Percentiles rank a stretch among this genome's conserved stretches.
Conservation (phyloP, 2,888 invertebrate genomes). For the Chrysolina americana region DNA sequence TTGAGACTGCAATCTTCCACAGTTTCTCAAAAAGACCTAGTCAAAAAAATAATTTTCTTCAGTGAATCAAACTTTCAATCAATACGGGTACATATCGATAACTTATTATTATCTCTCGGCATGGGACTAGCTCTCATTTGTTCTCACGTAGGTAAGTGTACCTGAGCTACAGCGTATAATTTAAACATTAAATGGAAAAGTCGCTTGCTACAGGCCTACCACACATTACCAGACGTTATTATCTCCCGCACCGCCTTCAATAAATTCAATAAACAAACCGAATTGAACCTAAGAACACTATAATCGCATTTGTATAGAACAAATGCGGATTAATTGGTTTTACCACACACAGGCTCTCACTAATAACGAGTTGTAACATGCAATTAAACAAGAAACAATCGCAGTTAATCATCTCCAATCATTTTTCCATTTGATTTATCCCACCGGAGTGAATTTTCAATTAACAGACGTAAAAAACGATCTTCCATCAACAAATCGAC, state of each 20-base stretch:
- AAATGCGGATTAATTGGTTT: conserved; percentile 23
- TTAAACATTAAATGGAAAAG: background rate
- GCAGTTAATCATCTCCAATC: conserved; percentile 46
- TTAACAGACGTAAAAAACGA: conserved; percentile 41
- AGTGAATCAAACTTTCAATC: too few relatives aligned
- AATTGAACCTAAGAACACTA: conserved; percentile 25
- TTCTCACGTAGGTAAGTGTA: background rate
- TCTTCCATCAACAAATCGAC: conserved; percentile 38
- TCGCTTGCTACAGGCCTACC: background rate
- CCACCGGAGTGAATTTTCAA: conserved; percentile 38
- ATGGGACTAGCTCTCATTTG: background rate
- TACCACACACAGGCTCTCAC: conserved; percentile 48
- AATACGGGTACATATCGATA: too few relatives aligned
- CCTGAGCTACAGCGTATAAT: background rate
- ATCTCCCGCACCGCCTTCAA: conserved; percentile 12
- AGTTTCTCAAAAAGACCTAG: too few relatives aligned
- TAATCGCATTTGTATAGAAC: conserved; percentile 22
- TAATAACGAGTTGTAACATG: conserved; percentile 47
- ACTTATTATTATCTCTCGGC: background rate
- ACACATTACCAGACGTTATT: conserved; percentile 12
- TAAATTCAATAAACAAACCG: conserved; percentile 41
- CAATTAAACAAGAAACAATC: conserved; percentile 46
- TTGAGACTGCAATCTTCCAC: too few relatives aligned
- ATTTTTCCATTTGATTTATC: conserved; percentile 38
- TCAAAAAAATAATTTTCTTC: too few relatives aligned